A percentile compares a stretch with the other conserved stretches of the same genome.
These are phyloP conservation scores for Hemibagrus guttatus DNA, from an alignment of 2,797 vertebrate genomes.

Conservation along the genomic window DNA sequence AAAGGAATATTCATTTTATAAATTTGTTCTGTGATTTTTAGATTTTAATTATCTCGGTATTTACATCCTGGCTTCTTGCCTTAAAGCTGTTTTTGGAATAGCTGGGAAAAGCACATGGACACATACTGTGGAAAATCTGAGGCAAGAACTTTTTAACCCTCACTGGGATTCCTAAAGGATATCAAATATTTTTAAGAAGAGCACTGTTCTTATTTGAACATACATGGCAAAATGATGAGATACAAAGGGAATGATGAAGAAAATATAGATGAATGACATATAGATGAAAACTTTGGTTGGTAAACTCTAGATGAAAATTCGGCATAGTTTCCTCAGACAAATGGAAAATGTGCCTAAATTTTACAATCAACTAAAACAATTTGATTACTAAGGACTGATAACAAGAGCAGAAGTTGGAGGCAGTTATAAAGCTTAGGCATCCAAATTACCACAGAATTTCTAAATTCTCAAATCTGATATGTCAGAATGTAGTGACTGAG, in stretches of 20 bases:
- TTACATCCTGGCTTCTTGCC: conserved; percentile 41
- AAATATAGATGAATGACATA: neutral
- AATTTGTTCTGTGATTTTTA: conserved; percentile 36
- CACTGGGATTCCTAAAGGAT: conserved; percentile 65
- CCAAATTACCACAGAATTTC: neutral
- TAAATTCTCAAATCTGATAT: neutral
- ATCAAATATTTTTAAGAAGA: conserved; percentile 70
- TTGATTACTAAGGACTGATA: neutral
- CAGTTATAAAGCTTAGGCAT: neutral
- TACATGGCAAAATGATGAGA: neutral
- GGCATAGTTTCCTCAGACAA: neutral
- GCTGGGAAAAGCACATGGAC: conserved; percentile 60
- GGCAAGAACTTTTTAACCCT: conserved; percentile 68
- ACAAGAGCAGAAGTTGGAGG: neutral
- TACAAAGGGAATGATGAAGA: neutral
- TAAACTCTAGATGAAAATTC: neutral
- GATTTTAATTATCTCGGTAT: conserved; percentile 39
- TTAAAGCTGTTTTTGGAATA: conserved; percentile 47
- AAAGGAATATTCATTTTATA: conserved; percentile 32
- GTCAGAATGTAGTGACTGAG: neutral
- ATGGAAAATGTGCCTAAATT: neutral
- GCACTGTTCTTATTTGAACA: conserved; percentile 57
- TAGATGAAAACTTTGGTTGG: no score
- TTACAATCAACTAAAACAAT: neutral
- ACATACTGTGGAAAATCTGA: conserved; percentile 67